Evolutionary conservation across 1,140 invertebrate species (phyloP).

Genomic region (Drosophila neocordata): DNA sequence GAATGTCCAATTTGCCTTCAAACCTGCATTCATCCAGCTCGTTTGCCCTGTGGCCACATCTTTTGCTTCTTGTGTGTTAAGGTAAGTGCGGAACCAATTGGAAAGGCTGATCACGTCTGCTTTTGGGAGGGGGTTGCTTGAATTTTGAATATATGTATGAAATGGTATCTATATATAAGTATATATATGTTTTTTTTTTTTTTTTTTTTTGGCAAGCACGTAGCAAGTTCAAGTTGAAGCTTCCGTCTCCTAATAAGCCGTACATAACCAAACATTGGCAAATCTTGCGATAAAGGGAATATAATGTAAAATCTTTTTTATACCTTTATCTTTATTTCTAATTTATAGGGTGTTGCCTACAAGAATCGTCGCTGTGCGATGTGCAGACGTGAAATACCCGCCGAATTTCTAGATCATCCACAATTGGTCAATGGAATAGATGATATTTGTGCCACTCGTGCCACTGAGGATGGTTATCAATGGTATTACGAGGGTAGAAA

Average conservation of each 20-base stretch:
- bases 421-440: slow-evolving; percentile 87
- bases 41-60: slow-evolving; percentile 96
- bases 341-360: slow-evolving; percentile 89
- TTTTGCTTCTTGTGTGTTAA: slow-evolving; percentile 99
- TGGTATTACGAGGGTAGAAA: slow-evolving; percentile 98
- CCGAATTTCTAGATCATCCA: slow-evolving; percentile 93
- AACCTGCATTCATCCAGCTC: slow-evolving; percentile 92
- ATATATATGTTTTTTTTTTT: slow-evolving; percentile 28
- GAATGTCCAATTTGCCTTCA: slow-evolving; percentile 97
- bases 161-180: too few relatives aligned
- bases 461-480: slow-evolving; percentile 89
- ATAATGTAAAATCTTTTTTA: background rate
- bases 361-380: slow-evolving; percentile 93
- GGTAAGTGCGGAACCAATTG: slow-evolving; percentile 83
- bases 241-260: background rate
- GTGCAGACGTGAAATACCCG: slow-evolving; percentile 92
- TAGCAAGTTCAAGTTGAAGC: slow-evolving; percentile 60
- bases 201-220: slow-evolving; percentile 32
- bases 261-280: background rate
- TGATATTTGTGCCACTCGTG: slow-evolving; percentile 83
- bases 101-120: slow-evolving; percentile 39
- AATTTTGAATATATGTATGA: background rate
- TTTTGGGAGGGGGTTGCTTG: background rate
- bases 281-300: background rate
- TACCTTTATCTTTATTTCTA: too few relatives aligned